Conservation (phyloP, 2,113 vertebrate genomes). For the Stigmatopora argus region DNA sequence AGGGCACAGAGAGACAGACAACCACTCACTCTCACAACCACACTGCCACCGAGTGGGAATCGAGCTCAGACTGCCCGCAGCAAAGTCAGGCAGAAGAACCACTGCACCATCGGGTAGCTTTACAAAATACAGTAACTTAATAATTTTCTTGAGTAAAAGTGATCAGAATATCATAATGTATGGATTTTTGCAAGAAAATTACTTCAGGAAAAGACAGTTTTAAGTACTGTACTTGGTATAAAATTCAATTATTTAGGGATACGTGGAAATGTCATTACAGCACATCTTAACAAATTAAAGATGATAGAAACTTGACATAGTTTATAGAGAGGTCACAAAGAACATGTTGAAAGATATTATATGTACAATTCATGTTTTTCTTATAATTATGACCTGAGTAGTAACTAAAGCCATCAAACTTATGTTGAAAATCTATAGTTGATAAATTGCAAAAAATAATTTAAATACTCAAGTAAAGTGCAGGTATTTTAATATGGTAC, state of each 20-base stretch:
- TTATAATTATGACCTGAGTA: not conserved
- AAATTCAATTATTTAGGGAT: not conserved
- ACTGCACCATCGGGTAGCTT: no score
- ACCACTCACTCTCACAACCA: no score
- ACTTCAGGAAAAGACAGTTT: not conserved
- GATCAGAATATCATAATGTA: not conserved
- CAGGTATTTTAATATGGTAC: not conserved
- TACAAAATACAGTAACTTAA: not conserved
- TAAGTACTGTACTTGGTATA: not conserved
- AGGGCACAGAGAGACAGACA: no score
- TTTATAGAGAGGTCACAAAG: not conserved
- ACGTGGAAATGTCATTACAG: not conserved
- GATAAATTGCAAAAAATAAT: not conserved
- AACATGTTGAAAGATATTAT: not conserved
- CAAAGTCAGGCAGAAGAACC: no score
- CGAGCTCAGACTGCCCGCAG: no score
- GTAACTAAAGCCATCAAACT: constrained; percentile 5
- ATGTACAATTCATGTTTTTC: not conserved
- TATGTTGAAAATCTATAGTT: not conserved
- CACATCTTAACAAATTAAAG: not conserved
- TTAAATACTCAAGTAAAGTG: constrained; percentile 4
- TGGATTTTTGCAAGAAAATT: not conserved
- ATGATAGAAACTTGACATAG: not conserved
- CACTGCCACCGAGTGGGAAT: no score
- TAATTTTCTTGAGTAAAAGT: not conserved